A percentile compares a stretch with the other conserved stretches of the same genome.
Conservation (phyloP, 1,140 invertebrate species). For the Forficula auricularia region DNA sequence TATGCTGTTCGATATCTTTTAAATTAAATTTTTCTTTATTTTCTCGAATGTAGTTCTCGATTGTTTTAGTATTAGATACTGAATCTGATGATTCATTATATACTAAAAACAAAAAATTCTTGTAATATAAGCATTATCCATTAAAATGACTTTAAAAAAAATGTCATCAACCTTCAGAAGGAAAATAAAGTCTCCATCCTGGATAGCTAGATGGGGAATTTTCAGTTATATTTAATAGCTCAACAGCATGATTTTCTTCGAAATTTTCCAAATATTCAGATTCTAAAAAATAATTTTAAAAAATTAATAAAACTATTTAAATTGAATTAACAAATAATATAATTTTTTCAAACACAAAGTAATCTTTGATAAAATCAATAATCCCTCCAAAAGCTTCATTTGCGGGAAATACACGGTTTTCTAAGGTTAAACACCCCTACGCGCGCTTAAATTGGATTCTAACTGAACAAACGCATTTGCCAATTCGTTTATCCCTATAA, state of each 20-base stretch:
- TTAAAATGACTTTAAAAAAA: slow-evolving; percentile 7
- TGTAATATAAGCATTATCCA: slow-evolving; percentile 13
- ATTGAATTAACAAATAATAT: too few relatives aligned
- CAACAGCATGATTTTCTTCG: neutral
- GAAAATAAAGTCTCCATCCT: neutral
- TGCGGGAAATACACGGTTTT: too few relatives aligned
- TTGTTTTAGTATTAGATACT: slow-evolving; percentile 30
- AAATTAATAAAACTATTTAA: too few relatives aligned
- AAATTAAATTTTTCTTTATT: slow-evolving; percentile 32
- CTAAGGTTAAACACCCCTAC: too few relatives aligned
- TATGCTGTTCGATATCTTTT: slow-evolving; percentile 40
- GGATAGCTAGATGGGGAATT: neutral
- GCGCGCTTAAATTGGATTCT: too few relatives aligned
- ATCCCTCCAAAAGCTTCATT: too few relatives aligned
- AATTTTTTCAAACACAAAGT: too few relatives aligned
- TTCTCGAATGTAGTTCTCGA: slow-evolving; percentile 35
- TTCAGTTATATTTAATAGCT: neutral
- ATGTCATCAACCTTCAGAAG: neutral
- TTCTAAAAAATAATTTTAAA: neutral
- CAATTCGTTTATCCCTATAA: too few relatives aligned
- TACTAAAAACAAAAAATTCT: slow-evolving; percentile 26
- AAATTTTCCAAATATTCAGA: neutral
- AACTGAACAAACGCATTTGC: too few relatives aligned
- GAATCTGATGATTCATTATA: slow-evolving; percentile 28
- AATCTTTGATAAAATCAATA: too few relatives aligned